phyloP scores from a whole-genome alignment of 2,888 invertebrate genomes.

The Campoletis raptor region DNA sequence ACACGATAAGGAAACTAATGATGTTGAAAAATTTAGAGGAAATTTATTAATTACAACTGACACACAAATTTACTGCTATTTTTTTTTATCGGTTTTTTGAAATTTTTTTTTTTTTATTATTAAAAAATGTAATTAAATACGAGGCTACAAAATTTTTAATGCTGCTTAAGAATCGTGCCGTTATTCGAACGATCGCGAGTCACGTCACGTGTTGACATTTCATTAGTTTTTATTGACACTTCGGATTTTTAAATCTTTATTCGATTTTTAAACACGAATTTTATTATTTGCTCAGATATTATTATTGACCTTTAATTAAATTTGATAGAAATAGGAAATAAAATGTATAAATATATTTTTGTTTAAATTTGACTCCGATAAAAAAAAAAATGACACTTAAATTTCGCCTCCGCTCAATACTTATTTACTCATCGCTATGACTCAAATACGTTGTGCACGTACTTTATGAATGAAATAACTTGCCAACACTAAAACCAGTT shows the following conservation, averaged over 20 bases:
- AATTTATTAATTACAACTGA: background rate
- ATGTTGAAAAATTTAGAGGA: background rate
- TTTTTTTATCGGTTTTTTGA: background rate
- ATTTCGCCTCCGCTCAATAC: slow-evolving; percentile 3
- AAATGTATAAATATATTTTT: background rate
- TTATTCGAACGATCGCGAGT: too few relatives aligned
- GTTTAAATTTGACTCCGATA: background rate
- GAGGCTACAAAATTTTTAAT: too few relatives aligned
- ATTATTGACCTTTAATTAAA: background rate
- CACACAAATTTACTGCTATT: background rate
- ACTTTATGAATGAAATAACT: slow-evolving; percentile 34
- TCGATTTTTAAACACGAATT: background rate
- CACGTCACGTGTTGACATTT: background rate
- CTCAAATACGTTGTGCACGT: background rate
- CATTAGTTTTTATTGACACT: background rate
- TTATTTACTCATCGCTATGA: background rate
- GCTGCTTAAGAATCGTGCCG: too few relatives aligned
- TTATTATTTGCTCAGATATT: background rate
- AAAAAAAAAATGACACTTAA: background rate
- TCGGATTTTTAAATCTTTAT: background rate
- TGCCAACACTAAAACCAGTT: slow-evolving; percentile 25
- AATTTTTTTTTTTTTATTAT: background rate
- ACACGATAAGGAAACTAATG: background rate
- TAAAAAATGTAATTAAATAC: too few relatives aligned
- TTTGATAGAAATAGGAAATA: background rate